Evolutionary conservation across 2,888 invertebrate species (phyloP).

Genomic region (Loripinus fragilis): DNA sequence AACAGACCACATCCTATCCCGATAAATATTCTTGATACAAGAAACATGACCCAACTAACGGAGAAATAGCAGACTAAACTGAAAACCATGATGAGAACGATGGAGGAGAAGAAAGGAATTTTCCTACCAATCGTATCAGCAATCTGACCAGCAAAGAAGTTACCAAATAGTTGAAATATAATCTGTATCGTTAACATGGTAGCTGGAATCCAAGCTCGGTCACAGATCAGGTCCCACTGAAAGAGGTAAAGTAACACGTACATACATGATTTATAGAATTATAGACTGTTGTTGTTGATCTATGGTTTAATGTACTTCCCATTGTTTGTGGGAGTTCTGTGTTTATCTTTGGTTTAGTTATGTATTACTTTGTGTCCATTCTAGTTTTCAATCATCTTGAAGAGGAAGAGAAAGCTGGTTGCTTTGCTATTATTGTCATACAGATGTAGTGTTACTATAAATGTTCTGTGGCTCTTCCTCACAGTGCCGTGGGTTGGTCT

Average conservation of each 20-base stretch:
- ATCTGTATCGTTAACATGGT: slow-evolving; percentile 44
- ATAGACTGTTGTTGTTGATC: too few species aligned
- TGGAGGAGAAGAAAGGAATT: slow-evolving; percentile 37
- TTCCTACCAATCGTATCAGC: slow-evolving; percentile 46
- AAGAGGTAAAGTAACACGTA: slow-evolving; percentile 5
- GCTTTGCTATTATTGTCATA: too few species aligned
- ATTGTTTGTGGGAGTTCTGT: too few species aligned
- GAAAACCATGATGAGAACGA: slow-evolving; percentile 21
- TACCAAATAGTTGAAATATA: slow-evolving; percentile 37
- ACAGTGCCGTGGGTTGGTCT: too few species aligned
- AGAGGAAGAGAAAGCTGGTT: too few species aligned
- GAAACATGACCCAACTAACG: slow-evolving; percentile 42
- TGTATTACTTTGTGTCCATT: too few species aligned
- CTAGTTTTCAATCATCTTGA: too few species aligned
- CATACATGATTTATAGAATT: too few species aligned
- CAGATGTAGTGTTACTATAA: too few species aligned
- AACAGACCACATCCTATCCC: slow-evolving; percentile 43
- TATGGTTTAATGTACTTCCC: too few species aligned
- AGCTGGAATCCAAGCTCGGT: slow-evolving; percentile 40
- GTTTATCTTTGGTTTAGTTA: too few species aligned
- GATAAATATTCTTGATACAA: slow-evolving; percentile 28
- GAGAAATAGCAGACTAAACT: slow-evolving; percentile 35
- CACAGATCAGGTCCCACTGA: slow-evolving; percentile 46
- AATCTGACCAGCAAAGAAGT: slow-evolving; percentile 38
- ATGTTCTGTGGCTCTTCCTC: too few species aligned